Evolutionary conservation across 2,797 vertebrate genomes (phyloP).

Genomic region (Calcarius lapponicus): DNA sequence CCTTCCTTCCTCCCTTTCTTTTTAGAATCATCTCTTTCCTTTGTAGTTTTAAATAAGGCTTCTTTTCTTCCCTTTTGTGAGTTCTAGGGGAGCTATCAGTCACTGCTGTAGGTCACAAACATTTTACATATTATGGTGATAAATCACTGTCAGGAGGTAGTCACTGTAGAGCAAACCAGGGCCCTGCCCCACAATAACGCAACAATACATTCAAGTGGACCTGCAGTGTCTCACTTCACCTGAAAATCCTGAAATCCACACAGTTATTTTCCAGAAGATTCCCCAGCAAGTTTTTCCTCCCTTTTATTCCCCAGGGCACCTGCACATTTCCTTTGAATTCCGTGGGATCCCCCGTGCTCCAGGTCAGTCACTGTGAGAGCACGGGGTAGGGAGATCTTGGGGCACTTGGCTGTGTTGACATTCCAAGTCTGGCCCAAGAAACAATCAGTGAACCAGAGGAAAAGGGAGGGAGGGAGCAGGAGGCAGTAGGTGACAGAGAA

Average conservation of each 20-base stretch:
- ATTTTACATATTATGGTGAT: slow-evolving; percentile 5
- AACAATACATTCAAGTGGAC: not conserved
- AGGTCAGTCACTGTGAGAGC: not conserved
- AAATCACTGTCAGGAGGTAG: slow-evolving; percentile 38
- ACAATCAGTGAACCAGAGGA: not conserved
- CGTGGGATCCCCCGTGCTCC: not conserved
- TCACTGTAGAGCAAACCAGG: not conserved
- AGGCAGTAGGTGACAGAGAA: not conserved
- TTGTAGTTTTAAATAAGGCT: slow-evolving; percentile 30
- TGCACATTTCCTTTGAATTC: accelerated
- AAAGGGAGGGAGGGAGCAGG: not conserved
- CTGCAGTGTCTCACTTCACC: not conserved
- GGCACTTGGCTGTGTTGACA: not conserved
- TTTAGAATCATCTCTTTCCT: slow-evolving; percentile 35
- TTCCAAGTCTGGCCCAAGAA: not conserved
- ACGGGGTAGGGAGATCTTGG: accelerated
- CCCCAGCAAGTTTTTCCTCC: not conserved
- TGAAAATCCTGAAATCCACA: not conserved
- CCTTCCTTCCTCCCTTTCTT: not conserved
- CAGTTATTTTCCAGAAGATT: not conserved
- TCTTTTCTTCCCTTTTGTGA: slow-evolving; percentile 25
- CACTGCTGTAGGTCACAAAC: slow-evolving; percentile 44
- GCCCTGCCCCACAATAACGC: not conserved
- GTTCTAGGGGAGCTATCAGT: slow-evolving; percentile 35
- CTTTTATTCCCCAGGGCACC: not conserved